Conservation (phyloP, 2,113 vertebrate species). For the Circaetus gallicus region DNA sequence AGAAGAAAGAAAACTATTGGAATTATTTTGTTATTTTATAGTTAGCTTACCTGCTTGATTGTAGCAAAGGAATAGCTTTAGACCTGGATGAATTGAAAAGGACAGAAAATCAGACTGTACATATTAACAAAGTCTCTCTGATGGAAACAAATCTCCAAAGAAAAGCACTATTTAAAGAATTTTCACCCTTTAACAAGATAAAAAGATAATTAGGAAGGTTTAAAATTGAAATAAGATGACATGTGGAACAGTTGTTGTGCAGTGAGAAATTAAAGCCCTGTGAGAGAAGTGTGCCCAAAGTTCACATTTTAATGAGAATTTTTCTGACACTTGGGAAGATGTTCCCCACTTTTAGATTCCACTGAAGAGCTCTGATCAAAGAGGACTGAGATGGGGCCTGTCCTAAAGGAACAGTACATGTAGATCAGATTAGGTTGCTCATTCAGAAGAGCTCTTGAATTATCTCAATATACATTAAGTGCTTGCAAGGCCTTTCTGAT, state of each 20-base stretch:
- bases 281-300: neutral
- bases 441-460: neutral
- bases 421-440: neutral
- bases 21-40: neutral
- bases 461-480: neutral
- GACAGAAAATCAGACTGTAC: neutral
- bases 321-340: neutral
- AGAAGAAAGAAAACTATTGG: neutral
- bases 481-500: neutral
- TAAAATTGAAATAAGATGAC: conserved; percentile 27
- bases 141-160: conserved; percentile 1
- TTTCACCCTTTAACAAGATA: conserved; percentile 21
- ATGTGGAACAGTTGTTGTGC: neutral
- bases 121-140: neutral
- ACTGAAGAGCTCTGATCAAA: neutral
- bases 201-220: conserved; percentile 48
- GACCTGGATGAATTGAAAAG: neutral
- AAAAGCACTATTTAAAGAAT: neutral
- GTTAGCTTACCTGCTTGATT: neutral
- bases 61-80: neutral
- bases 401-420: neutral
- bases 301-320: conserved; percentile 53
- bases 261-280: conserved; percentile 32
- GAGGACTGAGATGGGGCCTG: neutral
- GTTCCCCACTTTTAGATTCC: neutral